A percentile compares a stretch with the other conserved stretches of the same genome.
Evolutionary conservation across 2,113 vertebrate genomes (phyloP).

Genomic region (Cyprinodon variegatus): DNA sequence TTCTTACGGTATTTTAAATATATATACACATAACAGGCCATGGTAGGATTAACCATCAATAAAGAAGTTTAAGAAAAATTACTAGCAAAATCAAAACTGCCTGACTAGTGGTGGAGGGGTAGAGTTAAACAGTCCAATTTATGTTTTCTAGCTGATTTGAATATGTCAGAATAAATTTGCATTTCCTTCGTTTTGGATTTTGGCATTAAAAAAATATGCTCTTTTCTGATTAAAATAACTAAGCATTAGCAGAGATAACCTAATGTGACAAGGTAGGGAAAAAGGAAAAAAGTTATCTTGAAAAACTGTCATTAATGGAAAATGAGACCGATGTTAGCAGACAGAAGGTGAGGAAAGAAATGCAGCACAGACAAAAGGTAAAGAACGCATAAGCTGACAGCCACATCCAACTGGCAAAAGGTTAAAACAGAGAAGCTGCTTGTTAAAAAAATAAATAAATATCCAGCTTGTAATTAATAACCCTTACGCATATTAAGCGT

Average conservation of each 20-base stretch:
- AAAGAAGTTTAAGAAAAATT: background rate
- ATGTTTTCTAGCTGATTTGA: slow-evolving; percentile 22
- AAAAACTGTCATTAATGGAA: background rate
- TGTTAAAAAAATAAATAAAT: slow-evolving; percentile 47
- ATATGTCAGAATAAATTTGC: slow-evolving; percentile 16
- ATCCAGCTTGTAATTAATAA: slow-evolving; percentile 71
- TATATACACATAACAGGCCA: too few species aligned
- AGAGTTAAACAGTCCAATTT: slow-evolving; percentile 8
- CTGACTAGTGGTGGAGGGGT: background rate
- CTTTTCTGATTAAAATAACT: slow-evolving; percentile 24
- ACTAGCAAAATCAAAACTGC: too few species aligned
- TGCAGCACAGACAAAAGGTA: background rate
- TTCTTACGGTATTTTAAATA: too few species aligned
- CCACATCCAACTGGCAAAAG: slow-evolving; percentile 28
- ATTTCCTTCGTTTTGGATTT: slow-evolving; percentile 26
- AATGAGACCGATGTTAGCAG: slow-evolving; percentile 7
- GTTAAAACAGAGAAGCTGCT: slow-evolving; percentile 51
- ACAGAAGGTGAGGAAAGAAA: slow-evolving; percentile 11
- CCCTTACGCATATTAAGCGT: slow-evolving; percentile 70
- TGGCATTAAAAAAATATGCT: slow-evolving; percentile 14
- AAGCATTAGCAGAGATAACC: slow-evolving; percentile 19
- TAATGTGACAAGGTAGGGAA: background rate
- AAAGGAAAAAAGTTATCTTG: background rate
- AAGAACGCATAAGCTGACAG: slow-evolving; percentile 31
- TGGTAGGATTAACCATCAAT: too few species aligned